Evolutionary conservation across 1,140 invertebrate genomes (phyloP).

Genomic region (Aphaenogaster rudis): DNA sequence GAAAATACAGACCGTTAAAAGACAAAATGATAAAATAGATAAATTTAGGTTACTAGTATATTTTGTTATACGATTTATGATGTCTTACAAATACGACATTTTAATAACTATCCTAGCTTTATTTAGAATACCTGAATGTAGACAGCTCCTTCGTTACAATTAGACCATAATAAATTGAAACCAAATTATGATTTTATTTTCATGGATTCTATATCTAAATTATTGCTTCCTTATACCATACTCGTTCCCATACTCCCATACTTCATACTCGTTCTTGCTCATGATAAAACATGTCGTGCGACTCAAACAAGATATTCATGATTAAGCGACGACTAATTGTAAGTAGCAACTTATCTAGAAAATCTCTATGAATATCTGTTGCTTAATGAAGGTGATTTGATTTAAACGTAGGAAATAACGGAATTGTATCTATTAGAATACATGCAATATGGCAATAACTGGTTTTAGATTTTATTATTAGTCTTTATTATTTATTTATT

Average conservation of each 20-base stretch:
- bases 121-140: not conserved
- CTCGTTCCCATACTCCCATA: too few species aligned
- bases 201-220: not conserved
- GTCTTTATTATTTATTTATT: not conserved
- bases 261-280: not conserved
- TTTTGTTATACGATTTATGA: conserved; percentile 1
- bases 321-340: not conserved
- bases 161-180: not conserved
- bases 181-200: not conserved
- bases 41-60: not conserved
- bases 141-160: not conserved
- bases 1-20: not conserved
- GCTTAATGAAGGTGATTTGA: not conserved
- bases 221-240: not conserved
- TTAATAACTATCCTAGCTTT: not conserved
- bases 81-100: not conserved
- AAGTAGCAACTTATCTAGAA: not conserved
- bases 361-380: not conserved
- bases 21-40: not conserved
- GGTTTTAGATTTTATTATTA: not conserved
- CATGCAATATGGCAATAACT: not conserved
- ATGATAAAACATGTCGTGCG: not conserved
- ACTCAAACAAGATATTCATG: not conserved
- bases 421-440: not conserved
- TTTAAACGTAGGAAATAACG: not conserved